Conservation (phyloP, 2,113 vertebrate genomes). For the Labeo catla region DNA sequence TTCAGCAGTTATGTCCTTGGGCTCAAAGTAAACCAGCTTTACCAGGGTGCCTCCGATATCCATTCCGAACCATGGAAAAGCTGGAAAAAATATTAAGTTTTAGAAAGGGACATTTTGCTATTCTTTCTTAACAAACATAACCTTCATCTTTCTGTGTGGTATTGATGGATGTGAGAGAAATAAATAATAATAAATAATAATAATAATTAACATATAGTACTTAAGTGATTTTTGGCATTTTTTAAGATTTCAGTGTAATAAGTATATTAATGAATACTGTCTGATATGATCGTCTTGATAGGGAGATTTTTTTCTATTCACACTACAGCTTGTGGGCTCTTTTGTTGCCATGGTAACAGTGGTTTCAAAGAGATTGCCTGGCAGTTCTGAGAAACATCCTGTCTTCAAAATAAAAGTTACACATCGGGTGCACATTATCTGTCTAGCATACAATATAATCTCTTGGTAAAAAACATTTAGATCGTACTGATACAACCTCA, state of each 20-base stretch:
- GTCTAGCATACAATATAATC: not conserved
- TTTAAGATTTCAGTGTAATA: not conserved
- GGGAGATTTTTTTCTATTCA: not conserved
- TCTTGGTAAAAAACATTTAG: not conserved
- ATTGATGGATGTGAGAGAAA: not conserved
- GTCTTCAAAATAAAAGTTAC: constrained; percentile 2
- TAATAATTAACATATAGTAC: not conserved
- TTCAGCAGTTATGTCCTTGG: constrained; percentile 89
- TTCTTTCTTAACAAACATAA: not conserved
- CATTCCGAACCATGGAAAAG: constrained; percentile 92
- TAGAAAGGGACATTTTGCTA: not conserved
- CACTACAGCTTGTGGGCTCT: not conserved
- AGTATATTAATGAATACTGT: not conserved
- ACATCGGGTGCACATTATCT: not conserved
- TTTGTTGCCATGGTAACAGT: constrained; percentile 44
- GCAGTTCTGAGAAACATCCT: not conserved
- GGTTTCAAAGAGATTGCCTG: constrained; percentile 1
- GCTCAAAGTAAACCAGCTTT: constrained; percentile 90
- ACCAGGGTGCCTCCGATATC: constrained; percentile 89
- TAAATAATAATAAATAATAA: not conserved
- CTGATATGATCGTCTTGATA: not conserved
- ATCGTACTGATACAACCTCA: not conserved
- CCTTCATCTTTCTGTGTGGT: not conserved
- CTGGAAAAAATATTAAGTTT: constrained; percentile 61
- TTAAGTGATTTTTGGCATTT: not conserved